Evolutionary conservation across 2,113 vertebrate genomes (phyloP).

Genomic region (Oreochromis niloticus): DNA sequence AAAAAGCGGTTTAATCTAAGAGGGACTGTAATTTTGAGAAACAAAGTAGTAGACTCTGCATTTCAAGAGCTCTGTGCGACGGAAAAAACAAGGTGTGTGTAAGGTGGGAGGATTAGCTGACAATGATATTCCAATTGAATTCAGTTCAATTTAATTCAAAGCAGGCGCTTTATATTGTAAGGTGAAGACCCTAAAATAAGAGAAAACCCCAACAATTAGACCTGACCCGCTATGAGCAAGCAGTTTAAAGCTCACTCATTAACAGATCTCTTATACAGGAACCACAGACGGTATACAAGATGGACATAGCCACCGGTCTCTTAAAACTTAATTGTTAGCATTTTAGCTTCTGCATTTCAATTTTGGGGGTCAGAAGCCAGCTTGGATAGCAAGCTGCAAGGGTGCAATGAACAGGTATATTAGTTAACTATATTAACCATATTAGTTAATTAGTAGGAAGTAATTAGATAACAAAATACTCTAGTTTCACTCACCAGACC

Average conservation of each 20-base stretch:
- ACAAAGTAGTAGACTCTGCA: background rate
- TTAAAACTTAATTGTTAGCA: background rate
- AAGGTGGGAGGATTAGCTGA: background rate
- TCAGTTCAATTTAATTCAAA: background rate
- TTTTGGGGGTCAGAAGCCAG: background rate
- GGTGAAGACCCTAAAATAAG: background rate
- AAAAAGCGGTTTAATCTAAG: background rate
- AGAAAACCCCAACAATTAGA: background rate
- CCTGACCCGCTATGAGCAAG: background rate
- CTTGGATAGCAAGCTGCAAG: background rate
- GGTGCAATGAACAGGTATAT: background rate
- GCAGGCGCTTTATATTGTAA: background rate
- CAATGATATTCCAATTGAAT: background rate
- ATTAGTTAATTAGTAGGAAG: background rate
- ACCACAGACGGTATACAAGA: background rate
- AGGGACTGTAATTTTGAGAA: background rate
- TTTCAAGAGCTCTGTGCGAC: background rate
- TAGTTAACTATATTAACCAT: background rate
- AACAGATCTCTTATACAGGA: background rate
- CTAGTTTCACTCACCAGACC: background rate
- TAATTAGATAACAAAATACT: background rate
- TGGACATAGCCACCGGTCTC: background rate
- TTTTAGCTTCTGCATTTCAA: background rate
- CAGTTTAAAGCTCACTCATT: background rate
- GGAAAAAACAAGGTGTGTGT: background rate